These are phyloP conservation scores for Phataginus tricuspis DNA, from an alignment of 2,797 vertebrate species.

Conservation along the genomic window DNA sequence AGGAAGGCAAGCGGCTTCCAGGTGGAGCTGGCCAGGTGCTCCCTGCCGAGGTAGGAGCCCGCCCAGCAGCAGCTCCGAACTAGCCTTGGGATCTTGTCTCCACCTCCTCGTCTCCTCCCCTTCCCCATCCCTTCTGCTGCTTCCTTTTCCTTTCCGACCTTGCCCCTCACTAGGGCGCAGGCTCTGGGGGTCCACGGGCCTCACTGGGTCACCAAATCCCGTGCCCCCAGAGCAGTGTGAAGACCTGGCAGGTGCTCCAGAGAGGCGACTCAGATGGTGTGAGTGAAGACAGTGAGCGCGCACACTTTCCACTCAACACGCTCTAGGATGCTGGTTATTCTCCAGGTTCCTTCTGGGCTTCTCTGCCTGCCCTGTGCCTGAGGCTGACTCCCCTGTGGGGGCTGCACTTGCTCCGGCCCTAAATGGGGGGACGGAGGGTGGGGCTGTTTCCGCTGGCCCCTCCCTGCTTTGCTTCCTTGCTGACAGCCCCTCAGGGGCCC, in stretches of 20 bases:
- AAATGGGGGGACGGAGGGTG: neutral
- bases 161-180: neutral
- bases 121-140: neutral
- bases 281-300: neutral
- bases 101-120: too few species aligned
- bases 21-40: fast-evolving
- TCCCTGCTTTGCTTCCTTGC: neutral
- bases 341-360: fast-evolving
- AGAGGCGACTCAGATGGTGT: too few species aligned
- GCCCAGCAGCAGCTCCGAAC: neutral
- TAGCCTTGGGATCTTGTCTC: neutral
- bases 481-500: neutral
- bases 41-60: neutral
- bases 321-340: too few species aligned
- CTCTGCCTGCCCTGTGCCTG: neutral
- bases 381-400: neutral
- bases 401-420: neutral
- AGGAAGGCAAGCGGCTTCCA: neutral
- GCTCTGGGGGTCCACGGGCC: neutral
- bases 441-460: neutral
- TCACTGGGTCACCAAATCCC: fast-evolving
- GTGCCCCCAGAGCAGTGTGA: too few species aligned
- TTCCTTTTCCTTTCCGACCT: neutral
- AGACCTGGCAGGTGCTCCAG: neutral
- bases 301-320: fast-evolving